Percentiles rank a stretch among this genome's conserved stretches.
Conservation (phyloP, 2,888 invertebrate species). For the Sepioteuthis lessoniana region DNA sequence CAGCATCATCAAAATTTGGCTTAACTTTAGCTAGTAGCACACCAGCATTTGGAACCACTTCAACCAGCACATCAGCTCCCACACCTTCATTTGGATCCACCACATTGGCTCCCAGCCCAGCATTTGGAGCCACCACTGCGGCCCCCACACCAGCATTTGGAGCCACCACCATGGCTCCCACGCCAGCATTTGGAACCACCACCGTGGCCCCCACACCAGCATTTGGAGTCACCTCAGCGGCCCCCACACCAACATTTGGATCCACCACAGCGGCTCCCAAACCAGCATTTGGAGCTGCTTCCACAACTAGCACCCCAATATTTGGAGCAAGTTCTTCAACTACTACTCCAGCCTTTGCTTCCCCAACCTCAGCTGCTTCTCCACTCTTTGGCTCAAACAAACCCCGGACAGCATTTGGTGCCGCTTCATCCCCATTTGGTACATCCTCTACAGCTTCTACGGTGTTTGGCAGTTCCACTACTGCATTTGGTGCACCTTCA, state of each 20-base stretch:
- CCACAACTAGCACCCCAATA: too few species aligned
- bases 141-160: conserved; percentile 55
- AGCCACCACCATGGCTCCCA: neutral
- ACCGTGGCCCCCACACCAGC: neutral
- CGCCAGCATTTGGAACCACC: neutral
- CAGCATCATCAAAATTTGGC: neutral
- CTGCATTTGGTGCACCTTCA: neutral
- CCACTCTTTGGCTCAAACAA: conserved; percentile 38
- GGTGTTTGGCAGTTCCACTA: conserved; percentile 36
- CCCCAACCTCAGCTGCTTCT: neutral
- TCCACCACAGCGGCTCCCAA: neutral
- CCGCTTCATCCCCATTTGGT: conserved; percentile 47
- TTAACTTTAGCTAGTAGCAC: neutral
- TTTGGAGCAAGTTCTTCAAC: too few species aligned
- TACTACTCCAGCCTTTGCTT: too few species aligned
- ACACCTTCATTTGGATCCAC: conserved; percentile 51
- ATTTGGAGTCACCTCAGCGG: neutral
- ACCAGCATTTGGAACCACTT: conserved; percentile 46
- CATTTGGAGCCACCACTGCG: conserved; percentile 51
- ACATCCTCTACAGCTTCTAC: conserved; percentile 39
- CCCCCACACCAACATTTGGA: neutral
- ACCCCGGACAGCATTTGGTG: conserved; percentile 51
- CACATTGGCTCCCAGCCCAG: neutral
- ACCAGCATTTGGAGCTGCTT: too few species aligned
- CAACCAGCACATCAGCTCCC: conserved; percentile 37